Evolutionary conservation across 2,113 vertebrate genomes (phyloP), one percentile per base, ranked within the genome.

Genomic region (Trichechus manatus): DNA sequence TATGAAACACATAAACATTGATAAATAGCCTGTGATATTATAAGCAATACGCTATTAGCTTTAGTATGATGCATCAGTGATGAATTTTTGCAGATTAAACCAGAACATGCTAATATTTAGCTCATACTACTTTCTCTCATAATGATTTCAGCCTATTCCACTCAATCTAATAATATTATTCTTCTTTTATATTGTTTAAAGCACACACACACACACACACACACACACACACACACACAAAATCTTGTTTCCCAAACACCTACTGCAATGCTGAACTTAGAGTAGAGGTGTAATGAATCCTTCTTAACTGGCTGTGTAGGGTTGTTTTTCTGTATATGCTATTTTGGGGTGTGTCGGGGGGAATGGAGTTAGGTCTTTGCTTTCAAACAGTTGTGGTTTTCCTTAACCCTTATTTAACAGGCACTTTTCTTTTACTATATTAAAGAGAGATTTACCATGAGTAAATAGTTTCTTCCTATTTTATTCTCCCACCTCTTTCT

Each of bases 351-450:
- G 5, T 78, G 44, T 89, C 20, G 13, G n/a, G 17, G 63, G 36
- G 75, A 59, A 47, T 53, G 53, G 59, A 94, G 27, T 83, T 83
- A 77, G 66, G 23, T 59, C 25, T 88, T 91, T 44, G 23, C 31
- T 93, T 96, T 93, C 80, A 92, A 68, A 47, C 66, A 95, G 53
- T 86, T 93, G 56, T 90, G 22, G 17, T 87, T 95, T 89, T 83
- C 63, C 68, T 94, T 84, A 91, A 89, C 72, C 29, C 44, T 95
- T 89, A 70, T 42, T 92, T 89, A 90, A 83, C 17, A 70, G 42
- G 19, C 3, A 70, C 6, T 90, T 96, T 74, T 93, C 42, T 93
- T 96, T 86, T 87, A 92, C 47, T 74, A 8, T 50, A 64, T 70
- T 82, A 87, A 53, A 63, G 3, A 92, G 36, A 81, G 95, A 75